These are phyloP conservation scores for Chiloscyllium punctatum DNA, from an alignment of 2,797 vertebrate species.

Conservation along the genomic window DNA sequence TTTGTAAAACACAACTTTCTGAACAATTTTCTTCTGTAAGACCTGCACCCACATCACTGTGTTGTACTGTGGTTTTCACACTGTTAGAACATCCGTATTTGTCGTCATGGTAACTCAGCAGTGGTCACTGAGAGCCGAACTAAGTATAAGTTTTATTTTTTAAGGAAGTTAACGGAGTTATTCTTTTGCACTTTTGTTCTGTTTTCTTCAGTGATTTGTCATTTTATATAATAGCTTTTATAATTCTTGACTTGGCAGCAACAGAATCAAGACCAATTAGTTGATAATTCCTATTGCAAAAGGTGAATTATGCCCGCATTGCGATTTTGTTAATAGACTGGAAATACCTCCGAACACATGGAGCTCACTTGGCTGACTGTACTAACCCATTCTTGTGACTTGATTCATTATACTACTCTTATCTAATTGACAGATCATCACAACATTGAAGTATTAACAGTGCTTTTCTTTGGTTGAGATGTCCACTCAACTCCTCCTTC, in stretches of 20 bases:
- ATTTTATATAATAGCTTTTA: not conserved
- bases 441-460: not conserved
- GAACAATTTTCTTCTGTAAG: not conserved
- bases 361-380: not conserved
- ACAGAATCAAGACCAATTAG: not conserved
- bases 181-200: not conserved
- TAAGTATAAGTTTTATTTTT: not conserved
- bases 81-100: constrained; percentile 14
- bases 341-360: not conserved
- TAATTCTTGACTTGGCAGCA: not conserved
- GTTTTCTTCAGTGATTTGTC: not conserved
- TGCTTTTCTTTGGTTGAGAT: not conserved
- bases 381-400: not conserved
- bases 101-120: constrained; percentile 17
- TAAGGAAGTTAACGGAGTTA: not conserved
- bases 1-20: not conserved
- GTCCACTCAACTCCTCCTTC: not conserved
- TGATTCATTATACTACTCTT: not conserved
- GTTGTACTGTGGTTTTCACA: not conserved
- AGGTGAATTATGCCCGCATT: not conserved
- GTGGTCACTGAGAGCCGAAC: not conserved
- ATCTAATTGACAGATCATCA: not conserved
- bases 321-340: not conserved
- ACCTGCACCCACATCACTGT: not conserved
- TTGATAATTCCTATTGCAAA: not conserved